Evolutionary conservation across 1,140 invertebrate species (phyloP), one percentile per base, ranked within the genome.

Genomic region (Rhizoglyphus robini): DNA sequence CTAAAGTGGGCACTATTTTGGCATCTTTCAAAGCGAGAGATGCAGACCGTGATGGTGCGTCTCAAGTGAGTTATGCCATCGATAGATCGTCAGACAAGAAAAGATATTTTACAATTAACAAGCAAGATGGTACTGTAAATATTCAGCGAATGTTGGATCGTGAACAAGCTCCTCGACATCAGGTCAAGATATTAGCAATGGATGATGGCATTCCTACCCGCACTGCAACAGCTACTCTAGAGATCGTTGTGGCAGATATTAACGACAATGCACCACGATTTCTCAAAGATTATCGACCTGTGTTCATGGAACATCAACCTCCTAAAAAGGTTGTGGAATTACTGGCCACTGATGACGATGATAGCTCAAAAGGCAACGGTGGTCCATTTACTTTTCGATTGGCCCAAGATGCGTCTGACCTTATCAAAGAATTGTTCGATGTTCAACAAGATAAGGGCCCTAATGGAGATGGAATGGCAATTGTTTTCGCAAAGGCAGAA

Each of bases 391-490:
- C 88, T 51, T 95, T 96, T 76, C 80, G 88, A 63, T 82, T 95
- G 78, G 89, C 93, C 74, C 88, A 89, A 18, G 89, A 89, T 72
- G 90, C 90, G 8, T 88, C 90, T 75, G 88, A 92, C 73, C 84
- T 90, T 68, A 94, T 94, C 65, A 81, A 88, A 72, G 87, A 88
- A 29, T 92, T 88, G 46, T 95, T 94, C 76, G 91, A 88, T 82
- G 90, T 94, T 25, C 83, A 67, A 47, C 67, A 67, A 47, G 67
- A 67, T 31, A 86, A 91, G 83, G 90, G 90, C 69, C 90, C 89
- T 41, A 94, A 94, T 73, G 90, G 90, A 29, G 90, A 95, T 74
- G 91, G 91, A 64, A 93, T 94, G 88, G 91, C 90, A 47, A 88
- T 93, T 36, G 87, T 94, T 5, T 87, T 88, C 11, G 91, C 90